phyloP scores from a whole-genome alignment of 2,888 invertebrate genomes.

The Eustalomyia histrio region DNA sequence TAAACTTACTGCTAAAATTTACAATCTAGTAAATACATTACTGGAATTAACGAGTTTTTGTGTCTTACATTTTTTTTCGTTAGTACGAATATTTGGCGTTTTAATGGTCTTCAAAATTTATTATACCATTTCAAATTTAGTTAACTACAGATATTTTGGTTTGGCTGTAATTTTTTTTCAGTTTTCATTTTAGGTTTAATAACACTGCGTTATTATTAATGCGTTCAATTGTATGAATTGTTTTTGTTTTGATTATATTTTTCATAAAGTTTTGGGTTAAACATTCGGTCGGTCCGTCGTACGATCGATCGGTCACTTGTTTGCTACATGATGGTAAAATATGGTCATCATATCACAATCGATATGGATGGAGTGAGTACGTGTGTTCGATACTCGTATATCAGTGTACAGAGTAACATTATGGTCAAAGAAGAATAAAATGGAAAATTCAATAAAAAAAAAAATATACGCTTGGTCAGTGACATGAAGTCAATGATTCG shows the following conservation, averaged over 20 bases:
- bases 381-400: constrained; percentile 15
- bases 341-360: constrained; percentile 45
- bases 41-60: constrained; percentile 32
- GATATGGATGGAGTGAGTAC: constrained; percentile 35
- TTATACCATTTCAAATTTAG: constrained; percentile 29
- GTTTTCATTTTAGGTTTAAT: constrained; percentile 3
- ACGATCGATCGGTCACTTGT: background rate
- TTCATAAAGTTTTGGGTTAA: constrained; percentile 21
- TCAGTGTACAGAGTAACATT: background rate
- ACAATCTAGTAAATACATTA: constrained; percentile 9
- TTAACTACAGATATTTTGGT: constrained; percentile 6
- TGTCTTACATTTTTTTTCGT: constrained; percentile 5
- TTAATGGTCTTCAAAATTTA: constrained; percentile 48
- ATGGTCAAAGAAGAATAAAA: constrained; percentile 26
- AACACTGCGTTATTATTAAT: constrained; percentile 12
- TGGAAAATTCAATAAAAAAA: constrained; percentile 11
- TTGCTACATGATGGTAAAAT: constrained; percentile 34
- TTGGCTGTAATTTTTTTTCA: constrained; percentile 7
- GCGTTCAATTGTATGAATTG: constrained; percentile 14
- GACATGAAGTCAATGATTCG: background rate
- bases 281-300: background rate
- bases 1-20: background rate
- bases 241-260: constrained; percentile 1
- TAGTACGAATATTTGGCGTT: constrained; percentile 22
- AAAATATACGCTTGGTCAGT: constrained; percentile 17